These are phyloP conservation scores for Teleopsis dalmanni DNA, from an alignment of 1,140 invertebrate species.

Conservation along the genomic window DNA sequence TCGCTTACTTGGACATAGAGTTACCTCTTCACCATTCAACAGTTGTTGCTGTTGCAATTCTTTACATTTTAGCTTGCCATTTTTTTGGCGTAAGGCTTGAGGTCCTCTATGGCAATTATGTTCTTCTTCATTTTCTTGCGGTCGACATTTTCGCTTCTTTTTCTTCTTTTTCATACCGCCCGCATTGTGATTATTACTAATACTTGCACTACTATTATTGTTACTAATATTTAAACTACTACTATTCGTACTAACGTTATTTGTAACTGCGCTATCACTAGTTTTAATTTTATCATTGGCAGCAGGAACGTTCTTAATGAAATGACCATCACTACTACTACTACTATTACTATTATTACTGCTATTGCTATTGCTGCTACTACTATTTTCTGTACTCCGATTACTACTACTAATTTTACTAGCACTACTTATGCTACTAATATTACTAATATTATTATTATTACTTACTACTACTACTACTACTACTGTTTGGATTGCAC, in stretches of 20 bases:
- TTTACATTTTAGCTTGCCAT: conserved; percentile 16
- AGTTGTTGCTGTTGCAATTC: conserved; percentile 20
- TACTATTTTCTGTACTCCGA: conserved; percentile 12
- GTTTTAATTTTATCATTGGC: conserved; percentile 20
- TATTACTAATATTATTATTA: conserved; percentile 15
- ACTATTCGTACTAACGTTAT: conserved; percentile 11
- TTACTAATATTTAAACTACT: conserved; percentile 30
- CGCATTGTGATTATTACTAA: conserved; percentile 18
- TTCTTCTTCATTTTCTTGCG: conserved; percentile 26
- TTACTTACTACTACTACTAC: conserved; percentile 14
- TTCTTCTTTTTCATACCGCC: conserved; percentile 21
- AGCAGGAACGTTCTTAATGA: conserved; percentile 30
- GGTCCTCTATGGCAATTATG: conserved; percentile 28
- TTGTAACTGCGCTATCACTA: conserved; percentile 7
- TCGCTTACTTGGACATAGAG: no score
- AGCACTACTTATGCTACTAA: conserved; percentile 13
- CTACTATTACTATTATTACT: conserved; percentile 12
- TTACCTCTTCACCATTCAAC: conserved; percentile 1
- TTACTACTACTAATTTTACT: conserved; percentile 15
- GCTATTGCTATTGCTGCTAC: conserved; percentile 8
- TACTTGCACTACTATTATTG: conserved; percentile 35
- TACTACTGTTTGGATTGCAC: conserved; percentile 23
- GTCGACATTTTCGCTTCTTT: conserved; percentile 26
- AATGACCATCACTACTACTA: conserved; percentile 19
- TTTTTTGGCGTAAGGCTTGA: conserved; percentile 19